Evolutionary conservation across 1,140 invertebrate genomes (phyloP).

Genomic region (Agrilus planipennis): DNA sequence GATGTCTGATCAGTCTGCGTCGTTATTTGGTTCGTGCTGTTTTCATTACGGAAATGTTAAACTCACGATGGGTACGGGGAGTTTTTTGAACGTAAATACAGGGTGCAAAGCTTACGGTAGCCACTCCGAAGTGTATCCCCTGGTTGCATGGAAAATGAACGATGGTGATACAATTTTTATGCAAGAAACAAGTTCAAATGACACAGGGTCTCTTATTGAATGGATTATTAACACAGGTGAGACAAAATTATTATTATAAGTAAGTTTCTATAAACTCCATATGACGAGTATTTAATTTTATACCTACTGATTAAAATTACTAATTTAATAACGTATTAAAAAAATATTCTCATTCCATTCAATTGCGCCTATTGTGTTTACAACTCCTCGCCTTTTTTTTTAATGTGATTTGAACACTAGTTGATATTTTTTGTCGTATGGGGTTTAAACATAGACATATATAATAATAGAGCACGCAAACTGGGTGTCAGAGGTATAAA

Average conservation of each 20-base stretch:
- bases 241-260: constrained; percentile 3
- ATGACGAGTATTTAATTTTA: background rate
- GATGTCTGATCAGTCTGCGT: constrained; percentile 73
- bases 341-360: background rate
- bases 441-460: too few relatives aligned
- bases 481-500: too few relatives aligned
- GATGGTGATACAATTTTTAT: constrained; percentile 52
- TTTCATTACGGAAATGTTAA: constrained; percentile 75
- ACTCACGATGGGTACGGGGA: constrained; percentile 88
- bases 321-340: background rate
- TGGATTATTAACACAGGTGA: constrained; percentile 73
- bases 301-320: background rate
- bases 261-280: background rate
- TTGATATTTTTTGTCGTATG: too few relatives aligned
- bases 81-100: constrained; percentile 85
- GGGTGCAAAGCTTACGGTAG: constrained; percentile 65
- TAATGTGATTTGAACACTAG: too few relatives aligned
- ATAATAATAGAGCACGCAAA: too few relatives aligned
- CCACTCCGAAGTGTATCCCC: constrained; percentile 70
- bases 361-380: background rate
- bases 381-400: too few relatives aligned
- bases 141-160: constrained; percentile 80
- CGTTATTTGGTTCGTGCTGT: constrained; percentile 85
- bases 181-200: constrained; percentile 74
- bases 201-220: constrained; percentile 77